Conservation (phyloP, 2,797 vertebrate species). For the Fratercula arctica region DNA sequence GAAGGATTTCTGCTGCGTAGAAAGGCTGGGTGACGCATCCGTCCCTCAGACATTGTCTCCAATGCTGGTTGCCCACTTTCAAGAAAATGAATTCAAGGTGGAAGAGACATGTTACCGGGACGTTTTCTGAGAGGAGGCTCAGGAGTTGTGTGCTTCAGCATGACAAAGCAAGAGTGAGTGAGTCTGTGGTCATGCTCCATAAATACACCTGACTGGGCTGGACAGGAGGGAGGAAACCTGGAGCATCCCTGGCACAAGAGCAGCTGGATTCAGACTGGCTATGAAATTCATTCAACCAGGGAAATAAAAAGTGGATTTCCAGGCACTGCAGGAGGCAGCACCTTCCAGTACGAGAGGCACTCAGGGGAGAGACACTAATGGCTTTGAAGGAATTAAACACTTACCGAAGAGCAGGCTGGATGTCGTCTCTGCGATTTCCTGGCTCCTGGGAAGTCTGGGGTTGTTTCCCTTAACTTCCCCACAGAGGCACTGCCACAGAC, state of each 20-base stretch:
- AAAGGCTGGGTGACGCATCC: not conserved
- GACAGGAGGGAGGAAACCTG: not conserved
- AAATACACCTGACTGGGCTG: not conserved
- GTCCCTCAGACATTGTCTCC: not conserved
- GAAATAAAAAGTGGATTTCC: not conserved
- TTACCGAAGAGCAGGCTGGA: not conserved
- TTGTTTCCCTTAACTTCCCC: not conserved
- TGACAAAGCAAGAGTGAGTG: not conserved
- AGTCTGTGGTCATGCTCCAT: not conserved
- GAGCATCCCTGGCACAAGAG: not conserved
- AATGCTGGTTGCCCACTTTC: slow-evolving; percentile 1
- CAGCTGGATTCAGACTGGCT: not conserved
- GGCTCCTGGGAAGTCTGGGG: not conserved
- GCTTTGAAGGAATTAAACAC: not conserved
- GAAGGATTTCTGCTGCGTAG: not conserved
- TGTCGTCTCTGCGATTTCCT: not conserved
- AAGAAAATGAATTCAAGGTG: not conserved
- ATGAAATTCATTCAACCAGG: not conserved
- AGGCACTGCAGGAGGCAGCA: slow-evolving; percentile 23
- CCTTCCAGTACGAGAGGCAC: slow-evolving; percentile 1
- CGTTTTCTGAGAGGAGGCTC: not conserved
- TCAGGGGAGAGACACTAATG: not conserved
- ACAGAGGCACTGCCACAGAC: not conserved
- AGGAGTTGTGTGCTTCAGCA: slow-evolving; percentile 2
- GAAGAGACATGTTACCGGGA: not conserved